These are phyloP conservation scores for Lemur catta DNA, from an alignment of 2,797 vertebrate species.

Conservation along the genomic window DNA sequence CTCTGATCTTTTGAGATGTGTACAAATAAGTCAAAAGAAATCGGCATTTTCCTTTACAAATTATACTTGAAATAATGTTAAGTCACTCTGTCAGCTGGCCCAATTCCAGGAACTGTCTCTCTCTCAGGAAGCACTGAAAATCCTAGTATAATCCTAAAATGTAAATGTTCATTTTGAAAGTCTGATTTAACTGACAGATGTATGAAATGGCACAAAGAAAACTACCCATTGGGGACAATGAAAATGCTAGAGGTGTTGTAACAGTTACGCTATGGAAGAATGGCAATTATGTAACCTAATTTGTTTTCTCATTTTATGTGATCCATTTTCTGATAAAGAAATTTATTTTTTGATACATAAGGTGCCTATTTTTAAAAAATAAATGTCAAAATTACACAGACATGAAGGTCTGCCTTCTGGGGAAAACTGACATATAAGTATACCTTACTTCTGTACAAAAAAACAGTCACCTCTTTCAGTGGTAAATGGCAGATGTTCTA, in stretches of 20 bases:
- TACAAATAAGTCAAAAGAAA: constrained; percentile 28
- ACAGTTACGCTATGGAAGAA: background rate
- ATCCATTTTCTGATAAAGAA: background rate
- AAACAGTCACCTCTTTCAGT: background rate
- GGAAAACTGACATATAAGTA: background rate
- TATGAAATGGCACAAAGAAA: background rate
- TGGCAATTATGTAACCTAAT: background rate
- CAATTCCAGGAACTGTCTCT: background rate
- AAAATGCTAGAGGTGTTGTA: background rate
- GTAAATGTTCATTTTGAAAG: constrained; percentile 43
- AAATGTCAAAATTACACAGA: constrained; percentile 38
- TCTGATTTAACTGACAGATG: background rate
- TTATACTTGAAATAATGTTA: background rate
- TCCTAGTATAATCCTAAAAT: background rate
- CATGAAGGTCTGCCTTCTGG: background rate
- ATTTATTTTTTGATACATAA: background rate
- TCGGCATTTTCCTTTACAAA: constrained; percentile 26
- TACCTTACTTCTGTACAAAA: background rate
- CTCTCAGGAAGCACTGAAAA: constrained; percentile 7
- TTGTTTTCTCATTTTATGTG: background rate
- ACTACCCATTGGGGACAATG: background rate
- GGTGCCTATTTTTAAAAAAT: constrained; percentile 26
- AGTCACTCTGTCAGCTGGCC: background rate
- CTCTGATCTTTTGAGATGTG: background rate
- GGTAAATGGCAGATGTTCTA: background rate